A percentile compares a stretch with the other conserved stretches of the same genome.
Conservation (phyloP, 2,113 vertebrate genomes). For the Canis aureus region DNA sequence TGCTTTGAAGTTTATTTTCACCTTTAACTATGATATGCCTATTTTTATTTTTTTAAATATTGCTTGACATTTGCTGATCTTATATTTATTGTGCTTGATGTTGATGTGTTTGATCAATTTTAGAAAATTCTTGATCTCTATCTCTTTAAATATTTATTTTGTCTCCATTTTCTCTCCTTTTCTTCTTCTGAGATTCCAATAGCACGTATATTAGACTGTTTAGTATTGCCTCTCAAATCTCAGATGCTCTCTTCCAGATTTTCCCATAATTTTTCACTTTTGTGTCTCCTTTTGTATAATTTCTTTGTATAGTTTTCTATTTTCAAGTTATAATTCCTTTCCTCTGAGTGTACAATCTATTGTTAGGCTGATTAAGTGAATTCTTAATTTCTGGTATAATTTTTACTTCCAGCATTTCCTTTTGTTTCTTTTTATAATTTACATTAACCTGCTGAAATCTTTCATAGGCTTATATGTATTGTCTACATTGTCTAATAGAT, state of each 20-base stretch:
- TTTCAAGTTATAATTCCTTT: neutral
- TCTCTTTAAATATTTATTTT: slow-evolving; percentile 16
- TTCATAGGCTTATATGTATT: neutral
- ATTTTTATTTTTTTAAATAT: neutral
- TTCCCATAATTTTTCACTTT: neutral
- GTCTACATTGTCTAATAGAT: neutral
- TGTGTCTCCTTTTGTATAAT: neutral
- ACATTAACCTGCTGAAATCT: neutral
- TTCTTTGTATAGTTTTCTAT: neutral
- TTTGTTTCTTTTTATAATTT: slow-evolving; percentile 4
- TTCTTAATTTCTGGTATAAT: neutral
- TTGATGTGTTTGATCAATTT: neutral
- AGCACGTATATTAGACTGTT: neutral
- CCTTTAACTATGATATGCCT: neutral
- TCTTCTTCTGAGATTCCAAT: neutral
- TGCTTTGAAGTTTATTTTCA: slow-evolving; percentile 14
- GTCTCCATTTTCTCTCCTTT: neutral
- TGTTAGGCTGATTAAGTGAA: neutral
- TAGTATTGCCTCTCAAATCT: neutral
- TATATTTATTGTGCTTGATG: slow-evolving; percentile 32
- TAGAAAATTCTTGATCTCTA: neutral
- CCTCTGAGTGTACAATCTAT: neutral
- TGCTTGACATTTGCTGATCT: neutral
- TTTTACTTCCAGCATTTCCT: neutral
- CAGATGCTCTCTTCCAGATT: neutral